Evolutionary conservation across 2,888 invertebrate genomes (phyloP).

Genomic region (Hirtodrosophila histrioides): DNA sequence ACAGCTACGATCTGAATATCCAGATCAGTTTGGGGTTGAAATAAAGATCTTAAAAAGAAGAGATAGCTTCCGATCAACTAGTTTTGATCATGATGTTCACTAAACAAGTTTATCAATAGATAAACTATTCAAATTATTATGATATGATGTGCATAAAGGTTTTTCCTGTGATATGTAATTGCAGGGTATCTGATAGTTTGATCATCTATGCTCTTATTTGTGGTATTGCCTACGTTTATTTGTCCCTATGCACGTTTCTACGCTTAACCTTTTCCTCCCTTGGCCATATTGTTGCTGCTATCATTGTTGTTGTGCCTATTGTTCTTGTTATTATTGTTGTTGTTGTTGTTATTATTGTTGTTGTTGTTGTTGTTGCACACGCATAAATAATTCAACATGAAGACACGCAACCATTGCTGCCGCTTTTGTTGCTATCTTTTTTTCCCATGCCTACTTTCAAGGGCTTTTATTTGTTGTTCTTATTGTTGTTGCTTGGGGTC

Average conservation of each 20-base stretch:
- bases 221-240: conserved; percentile 40
- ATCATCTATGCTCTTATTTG: not conserved
- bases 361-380: conserved; percentile 46
- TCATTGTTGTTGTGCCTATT: conserved; percentile 35
- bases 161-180: not conserved
- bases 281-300: conserved; percentile 62
- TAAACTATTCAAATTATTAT: too few relatives aligned
- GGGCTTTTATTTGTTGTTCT: conserved; percentile 15
- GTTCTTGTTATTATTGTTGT: conserved; percentile 36
- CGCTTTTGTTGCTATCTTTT: conserved; percentile 29
- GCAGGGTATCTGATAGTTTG: not conserved
- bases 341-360: conserved; percentile 31
- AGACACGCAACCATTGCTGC: conserved; percentile 33
- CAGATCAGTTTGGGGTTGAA: too few relatives aligned
- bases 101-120: too few relatives aligned
- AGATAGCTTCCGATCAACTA: too few relatives aligned
- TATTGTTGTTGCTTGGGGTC: conserved; percentile 16
- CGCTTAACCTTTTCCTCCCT: conserved; percentile 67
- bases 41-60: too few relatives aligned
- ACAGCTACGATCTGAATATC: too few relatives aligned
- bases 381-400: conserved; percentile 67
- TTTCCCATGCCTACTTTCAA: conserved; percentile 41
- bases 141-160: not conserved
- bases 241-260: conserved; percentile 51
- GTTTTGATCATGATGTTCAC: too few relatives aligned